Evolutionary conservation across 2,113 vertebrate genomes (phyloP).

Genomic region (Perognathus longimembris): DNA sequence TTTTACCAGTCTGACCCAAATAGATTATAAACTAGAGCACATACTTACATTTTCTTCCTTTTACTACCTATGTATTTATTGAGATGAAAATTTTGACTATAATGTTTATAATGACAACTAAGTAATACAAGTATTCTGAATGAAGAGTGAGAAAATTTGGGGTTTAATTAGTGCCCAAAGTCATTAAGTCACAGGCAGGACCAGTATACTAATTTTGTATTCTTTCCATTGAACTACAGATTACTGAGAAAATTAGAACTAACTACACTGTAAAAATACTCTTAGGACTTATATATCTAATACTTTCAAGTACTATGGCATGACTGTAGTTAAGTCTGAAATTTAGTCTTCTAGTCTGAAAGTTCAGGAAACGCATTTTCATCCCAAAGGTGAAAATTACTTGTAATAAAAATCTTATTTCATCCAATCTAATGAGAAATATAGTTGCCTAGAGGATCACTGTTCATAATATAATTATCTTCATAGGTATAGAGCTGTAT

Average conservation of each 20-base stretch:
- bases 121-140: constrained; percentile 21
- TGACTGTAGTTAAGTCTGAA: constrained; percentile 50
- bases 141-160: constrained; percentile 26
- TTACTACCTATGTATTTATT: neutral
- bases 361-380: constrained; percentile 38
- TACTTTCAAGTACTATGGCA: constrained; percentile 13
- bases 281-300: constrained; percentile 10
- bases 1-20: neutral
- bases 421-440: constrained; percentile 40
- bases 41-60: constrained; percentile 34
- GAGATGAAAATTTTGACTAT: constrained; percentile 22
- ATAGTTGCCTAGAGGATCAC: constrained; percentile 31
- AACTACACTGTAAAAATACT: constrained; percentile 1
- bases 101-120: constrained; percentile 17
- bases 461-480: constrained; percentile 29
- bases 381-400: constrained; percentile 61
- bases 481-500: neutral
- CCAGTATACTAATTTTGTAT: constrained; percentile 38
- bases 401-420: constrained; percentile 37
- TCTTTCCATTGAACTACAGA: constrained; percentile 43
- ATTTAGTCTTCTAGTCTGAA: constrained; percentile 33
- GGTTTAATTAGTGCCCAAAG: constrained; percentile 21
- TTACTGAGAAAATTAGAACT: constrained; percentile 54
- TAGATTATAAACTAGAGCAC: constrained; percentile 36
- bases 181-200: constrained; percentile 49